A percentile compares a stretch with the other conserved stretches of the same genome.
These are phyloP conservation scores for Podarcis raffonei DNA, from an alignment of 2,113 vertebrate genomes.

Conservation along the genomic window DNA sequence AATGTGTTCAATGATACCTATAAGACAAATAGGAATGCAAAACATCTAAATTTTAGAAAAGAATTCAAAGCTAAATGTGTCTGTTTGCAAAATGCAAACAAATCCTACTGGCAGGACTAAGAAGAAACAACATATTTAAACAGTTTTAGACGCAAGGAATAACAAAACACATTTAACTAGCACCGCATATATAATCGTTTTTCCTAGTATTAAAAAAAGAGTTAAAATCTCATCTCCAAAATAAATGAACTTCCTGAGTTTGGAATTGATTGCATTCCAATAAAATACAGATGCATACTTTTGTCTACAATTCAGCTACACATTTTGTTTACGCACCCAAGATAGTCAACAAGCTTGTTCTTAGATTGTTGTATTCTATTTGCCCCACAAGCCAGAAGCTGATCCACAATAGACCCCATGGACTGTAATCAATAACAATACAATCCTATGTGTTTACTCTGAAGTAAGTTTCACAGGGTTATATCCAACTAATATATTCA, in stretches of 20 bases:
- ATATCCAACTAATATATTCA: no score
- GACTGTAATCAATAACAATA: neutral
- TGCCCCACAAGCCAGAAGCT: neutral
- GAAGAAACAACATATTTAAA: conserved; percentile 11
- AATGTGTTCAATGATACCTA: neutral
- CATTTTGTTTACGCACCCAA: neutral
- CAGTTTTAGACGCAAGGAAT: neutral
- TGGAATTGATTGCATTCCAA: neutral
- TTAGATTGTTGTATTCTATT: neutral
- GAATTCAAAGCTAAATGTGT: neutral
- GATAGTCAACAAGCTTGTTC: neutral
- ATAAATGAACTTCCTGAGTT: neutral
- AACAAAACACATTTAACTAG: neutral
- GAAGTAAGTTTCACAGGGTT: neutral
- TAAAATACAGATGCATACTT: neutral
- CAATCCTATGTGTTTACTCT: neutral
- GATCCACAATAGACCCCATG: neutral
- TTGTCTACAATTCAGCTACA: neutral
- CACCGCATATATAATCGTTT: neutral
- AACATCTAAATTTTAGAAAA: conserved; percentile 2
- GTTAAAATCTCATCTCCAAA: neutral
- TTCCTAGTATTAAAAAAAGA: conserved; percentile 11
- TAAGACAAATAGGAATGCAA: neutral
- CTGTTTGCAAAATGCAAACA: conserved; percentile 8
- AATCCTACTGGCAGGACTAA: neutral